Conservation (phyloP, 1,140 invertebrate genomes). For the Euwallacea similis region DNA sequence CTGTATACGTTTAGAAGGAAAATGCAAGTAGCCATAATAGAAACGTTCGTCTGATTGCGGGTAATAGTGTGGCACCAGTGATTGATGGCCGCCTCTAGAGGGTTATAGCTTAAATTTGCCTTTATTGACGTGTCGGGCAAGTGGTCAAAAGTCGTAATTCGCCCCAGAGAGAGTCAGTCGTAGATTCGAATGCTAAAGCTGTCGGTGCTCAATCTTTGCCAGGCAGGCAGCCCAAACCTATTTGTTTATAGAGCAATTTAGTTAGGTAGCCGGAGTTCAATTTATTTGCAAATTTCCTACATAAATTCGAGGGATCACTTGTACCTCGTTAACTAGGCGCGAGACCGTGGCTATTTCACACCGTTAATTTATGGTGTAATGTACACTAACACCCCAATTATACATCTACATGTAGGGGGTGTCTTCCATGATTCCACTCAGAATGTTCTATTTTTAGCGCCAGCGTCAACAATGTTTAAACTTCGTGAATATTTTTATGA, state of each 20-base stretch:
- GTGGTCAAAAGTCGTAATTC: not conserved
- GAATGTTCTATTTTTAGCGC: too few relatives aligned
- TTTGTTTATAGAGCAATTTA: constrained; percentile 40
- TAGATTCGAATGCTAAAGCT: constrained; percentile 22
- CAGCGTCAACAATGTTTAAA: too few relatives aligned
- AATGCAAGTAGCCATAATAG: too few relatives aligned
- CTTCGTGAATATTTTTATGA: constrained; percentile 40
- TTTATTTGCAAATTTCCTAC: constrained; percentile 40
- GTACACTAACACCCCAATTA: constrained; percentile 27
- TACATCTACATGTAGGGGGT: constrained; percentile 6
- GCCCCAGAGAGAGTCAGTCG: not conserved
- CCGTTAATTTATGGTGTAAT: constrained; percentile 30
- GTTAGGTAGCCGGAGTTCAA: constrained; percentile 34
- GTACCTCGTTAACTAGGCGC: constrained; percentile 40
- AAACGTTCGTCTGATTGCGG: too few relatives aligned
- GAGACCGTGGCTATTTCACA: constrained; percentile 37
- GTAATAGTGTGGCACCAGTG: too few relatives aligned
- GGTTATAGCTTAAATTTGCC: too few relatives aligned
- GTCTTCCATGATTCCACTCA: constrained; percentile 9
- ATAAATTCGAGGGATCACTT: constrained; percentile 38
- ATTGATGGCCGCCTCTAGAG: too few relatives aligned
- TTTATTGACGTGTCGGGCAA: too few relatives aligned
- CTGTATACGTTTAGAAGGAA: not conserved
- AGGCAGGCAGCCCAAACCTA: constrained; percentile 29
- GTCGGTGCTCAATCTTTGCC: constrained; percentile 26